Evolutionary conservation across 1,140 invertebrate genomes (phyloP), one percentile per base, ranked within the genome.

Genomic region (Nilaparvata lugens): DNA sequence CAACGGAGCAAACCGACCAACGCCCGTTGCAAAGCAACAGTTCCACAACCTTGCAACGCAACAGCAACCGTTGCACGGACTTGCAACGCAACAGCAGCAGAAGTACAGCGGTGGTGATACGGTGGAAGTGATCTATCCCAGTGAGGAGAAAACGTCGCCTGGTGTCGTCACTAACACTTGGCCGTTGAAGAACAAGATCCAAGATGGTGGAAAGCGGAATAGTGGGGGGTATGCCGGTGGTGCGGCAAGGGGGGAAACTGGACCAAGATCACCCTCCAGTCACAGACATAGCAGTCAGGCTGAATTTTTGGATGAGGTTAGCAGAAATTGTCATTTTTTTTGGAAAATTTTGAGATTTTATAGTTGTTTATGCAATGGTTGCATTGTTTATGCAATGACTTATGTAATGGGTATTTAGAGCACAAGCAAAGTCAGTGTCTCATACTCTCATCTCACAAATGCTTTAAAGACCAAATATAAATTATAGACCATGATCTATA

Each of bases 101-200:
- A 38, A 24, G 14, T 31, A 14, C n/a, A n/a, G n/a, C n/a, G n/a
- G n/a, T 35, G 16, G 65, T 66, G 58, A 70, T 65, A 52, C 54
- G 1, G 38, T 59, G 21, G 28, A 57, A 2, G 48, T 24, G 3
- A 56, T 40, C 60, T 40, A 75, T 59, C 63, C 66, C 58, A 70
- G 71, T 62, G 31, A 35, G 31, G 31, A 69, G 69, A 67, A 45
- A 23, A n/a, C 28, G 14, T 43, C 56, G 45, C n/a, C 56, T 9
- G 19, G 9, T 6, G 67, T 71, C 2, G 74, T 74, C 31, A 60
- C 77, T 19, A 78, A 81, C 48, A 82, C 83, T 5, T 85, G 83
- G 83, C 83, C 84, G 0, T 67, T 86, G 14, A 85, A 86, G 67
- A 83, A 81, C 62, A 81, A 80, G 67, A 69, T 78, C 14, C 56